Percentiles rank a stretch among this genome's conserved stretches.
Evolutionary conservation across 1,140 invertebrate species (phyloP).

Genomic region (Bombus breviceps): DNA sequence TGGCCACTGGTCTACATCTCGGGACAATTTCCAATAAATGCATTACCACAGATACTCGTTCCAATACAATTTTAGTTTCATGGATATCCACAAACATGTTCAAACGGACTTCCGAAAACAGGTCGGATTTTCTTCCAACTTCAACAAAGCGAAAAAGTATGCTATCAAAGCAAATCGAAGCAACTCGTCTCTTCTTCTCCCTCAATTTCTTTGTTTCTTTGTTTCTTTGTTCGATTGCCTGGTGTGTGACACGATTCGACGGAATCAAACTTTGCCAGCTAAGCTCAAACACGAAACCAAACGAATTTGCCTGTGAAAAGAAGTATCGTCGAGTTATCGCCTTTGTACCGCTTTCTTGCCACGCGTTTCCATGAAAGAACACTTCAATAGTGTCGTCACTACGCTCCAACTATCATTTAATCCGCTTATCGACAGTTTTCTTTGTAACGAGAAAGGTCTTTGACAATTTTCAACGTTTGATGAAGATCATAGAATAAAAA

Average conservation of each 20-base stretch:
- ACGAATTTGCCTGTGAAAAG: not conserved
- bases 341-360: slow-evolving; percentile 6
- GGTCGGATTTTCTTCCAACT: too few species aligned
- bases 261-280: not conserved
- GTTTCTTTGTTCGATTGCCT: not conserved
- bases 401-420: not conserved
- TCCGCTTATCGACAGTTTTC: not conserved
- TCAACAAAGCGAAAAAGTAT: not conserved
- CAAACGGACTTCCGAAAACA: not conserved
- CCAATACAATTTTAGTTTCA: too few species aligned
- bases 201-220: not conserved
- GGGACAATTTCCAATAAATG: too few species aligned
- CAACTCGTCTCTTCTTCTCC: not conserved
- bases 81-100: not conserved
- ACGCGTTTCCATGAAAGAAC: not conserved
- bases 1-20: too few species aligned
- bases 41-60: too few species aligned
- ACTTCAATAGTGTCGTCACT: not conserved
- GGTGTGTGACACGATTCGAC: slow-evolving; percentile 3
- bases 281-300: not conserved
- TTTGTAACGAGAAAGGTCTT: too few species aligned
- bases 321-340: not conserved
- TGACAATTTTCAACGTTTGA: too few species aligned
- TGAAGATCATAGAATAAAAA: too few species aligned
- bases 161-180: not conserved